A percentile compares a stretch with the other conserved stretches of the same genome.
Conservation (phyloP, 2,888 invertebrate species). For the Leucophenga montana region DNA sequence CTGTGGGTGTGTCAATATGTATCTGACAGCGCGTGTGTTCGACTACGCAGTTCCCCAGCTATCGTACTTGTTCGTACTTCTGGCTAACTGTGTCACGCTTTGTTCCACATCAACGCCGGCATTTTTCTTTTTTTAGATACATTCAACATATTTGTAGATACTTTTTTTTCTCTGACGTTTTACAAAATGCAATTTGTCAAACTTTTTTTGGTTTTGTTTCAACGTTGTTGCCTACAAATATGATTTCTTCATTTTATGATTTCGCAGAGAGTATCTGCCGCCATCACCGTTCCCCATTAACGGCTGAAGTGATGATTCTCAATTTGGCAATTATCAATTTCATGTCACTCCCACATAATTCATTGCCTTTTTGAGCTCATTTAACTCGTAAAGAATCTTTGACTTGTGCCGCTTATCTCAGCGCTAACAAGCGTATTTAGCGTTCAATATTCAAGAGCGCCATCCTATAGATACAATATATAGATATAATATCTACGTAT, state of each 20-base stretch:
- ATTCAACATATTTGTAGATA: background rate
- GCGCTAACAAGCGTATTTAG: too few relatives aligned
- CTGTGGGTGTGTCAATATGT: slow-evolving; percentile 1
- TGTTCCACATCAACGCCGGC: slow-evolving; percentile 16
- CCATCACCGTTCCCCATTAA: too few relatives aligned
- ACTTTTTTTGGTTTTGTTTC: slow-evolving; percentile 4
- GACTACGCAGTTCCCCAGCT: background rate
- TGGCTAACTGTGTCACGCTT: slow-evolving; percentile 11
- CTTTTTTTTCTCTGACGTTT: slow-evolving; percentile 18
- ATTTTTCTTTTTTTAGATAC: background rate
- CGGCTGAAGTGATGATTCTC: background rate
- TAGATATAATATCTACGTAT: background rate
- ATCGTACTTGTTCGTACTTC: background rate
- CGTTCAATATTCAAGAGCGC: too few relatives aligned
- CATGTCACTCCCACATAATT: slow-evolving; percentile 8
- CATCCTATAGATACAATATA: too few relatives aligned
- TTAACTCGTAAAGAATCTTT: background rate
- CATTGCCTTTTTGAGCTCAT: background rate
- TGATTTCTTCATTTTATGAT: background rate
- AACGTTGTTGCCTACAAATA: background rate
- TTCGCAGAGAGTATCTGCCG: background rate
- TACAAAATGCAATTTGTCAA: slow-evolving; percentile 27
- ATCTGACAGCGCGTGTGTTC: background rate
- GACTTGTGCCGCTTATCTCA: background rate
- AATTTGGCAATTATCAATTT: slow-evolving; percentile 8